Percentiles rank a stretch among this genome's conserved stretches.
phyloP scores from a whole-genome alignment of 2,797 vertebrate genomes.

The Spinus pinus region DNA sequence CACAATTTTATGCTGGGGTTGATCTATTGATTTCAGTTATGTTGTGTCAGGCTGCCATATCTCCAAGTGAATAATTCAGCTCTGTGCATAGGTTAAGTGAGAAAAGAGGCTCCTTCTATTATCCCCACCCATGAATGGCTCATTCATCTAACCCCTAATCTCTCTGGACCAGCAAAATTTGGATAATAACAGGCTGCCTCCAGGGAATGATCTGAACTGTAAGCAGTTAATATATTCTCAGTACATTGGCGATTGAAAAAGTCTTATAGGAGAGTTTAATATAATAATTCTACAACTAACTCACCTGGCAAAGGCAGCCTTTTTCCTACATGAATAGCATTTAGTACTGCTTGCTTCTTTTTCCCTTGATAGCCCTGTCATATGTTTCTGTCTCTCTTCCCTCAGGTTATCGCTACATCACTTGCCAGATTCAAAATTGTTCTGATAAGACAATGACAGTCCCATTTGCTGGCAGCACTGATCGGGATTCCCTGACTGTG shows the following conservation, averaged over 20 bases:
- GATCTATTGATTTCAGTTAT: constrained; percentile 40
- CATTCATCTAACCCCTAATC: constrained; percentile 53
- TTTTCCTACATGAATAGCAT: constrained; percentile 5
- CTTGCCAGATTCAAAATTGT: constrained; percentile 90
- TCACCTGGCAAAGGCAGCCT: constrained; percentile 9
- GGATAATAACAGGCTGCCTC: constrained; percentile 44
- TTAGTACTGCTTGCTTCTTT: constrained; percentile 3
- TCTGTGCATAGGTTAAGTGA: constrained; percentile 47
- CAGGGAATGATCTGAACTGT: constrained; percentile 17
- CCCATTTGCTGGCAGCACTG: constrained; percentile 85
- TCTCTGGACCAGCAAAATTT: constrained; percentile 53
- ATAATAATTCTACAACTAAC: constrained; percentile 26
- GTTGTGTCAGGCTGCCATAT: constrained; percentile 33
- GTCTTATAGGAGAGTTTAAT: not conserved
- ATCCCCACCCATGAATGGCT: constrained; percentile 19
- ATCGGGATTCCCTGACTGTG: constrained; percentile 87
- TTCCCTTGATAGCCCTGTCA: constrained; percentile 1
- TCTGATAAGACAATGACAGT: constrained; percentile 82
- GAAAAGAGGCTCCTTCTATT: constrained; percentile 35
- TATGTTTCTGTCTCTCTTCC: constrained; percentile 28
- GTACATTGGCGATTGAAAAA: not conserved
- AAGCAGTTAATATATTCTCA: constrained; percentile 44
- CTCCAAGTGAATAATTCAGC: constrained; percentile 12
- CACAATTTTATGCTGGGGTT: constrained; percentile 11
- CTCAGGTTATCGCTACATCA: constrained; percentile 87